These are phyloP conservation scores for Philopedon plagiatum DNA, from an alignment of 2,888 invertebrate genomes.

Conservation along the genomic window DNA sequence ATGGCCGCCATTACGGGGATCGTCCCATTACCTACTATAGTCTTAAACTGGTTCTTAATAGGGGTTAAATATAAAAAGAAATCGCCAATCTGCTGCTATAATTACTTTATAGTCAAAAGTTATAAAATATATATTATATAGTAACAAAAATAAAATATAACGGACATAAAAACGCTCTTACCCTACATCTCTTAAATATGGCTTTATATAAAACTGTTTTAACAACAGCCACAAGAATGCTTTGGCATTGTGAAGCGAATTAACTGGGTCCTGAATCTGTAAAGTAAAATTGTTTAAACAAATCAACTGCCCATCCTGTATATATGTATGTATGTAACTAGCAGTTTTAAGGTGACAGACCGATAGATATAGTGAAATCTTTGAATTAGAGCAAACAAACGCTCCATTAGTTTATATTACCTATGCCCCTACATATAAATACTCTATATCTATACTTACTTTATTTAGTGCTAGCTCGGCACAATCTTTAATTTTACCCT, in stretches of 20 bases:
- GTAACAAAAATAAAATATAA: conserved; percentile 22
- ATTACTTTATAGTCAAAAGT: conserved; percentile 10
- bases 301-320: no score
- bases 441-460: no score
- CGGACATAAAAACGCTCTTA: conserved; percentile 9
- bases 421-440: no score
- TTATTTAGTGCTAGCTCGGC: conserved; percentile 66
- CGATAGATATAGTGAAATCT: no score
- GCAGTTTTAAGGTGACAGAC: no score
- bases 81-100: not conserved
- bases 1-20: no score
- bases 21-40: no score
- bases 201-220: conserved; percentile 69
- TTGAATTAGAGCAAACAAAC: no score
- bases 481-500: conserved; percentile 67
- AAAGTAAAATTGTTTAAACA: not conserved
- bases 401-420: no score
- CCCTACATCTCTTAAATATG: conserved; percentile 62
- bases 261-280: conserved; percentile 71
- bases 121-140: conserved; percentile 27
- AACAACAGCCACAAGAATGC: conserved; percentile 69
- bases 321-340: no score
- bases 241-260: conserved; percentile 72
- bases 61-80: not conserved
- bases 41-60: no score